A percentile compares a stretch with the other conserved stretches of the same genome.
phyloP scores from a whole-genome alignment of 2,113 vertebrate genomes.

The Ochotona curzoniae region DNA sequence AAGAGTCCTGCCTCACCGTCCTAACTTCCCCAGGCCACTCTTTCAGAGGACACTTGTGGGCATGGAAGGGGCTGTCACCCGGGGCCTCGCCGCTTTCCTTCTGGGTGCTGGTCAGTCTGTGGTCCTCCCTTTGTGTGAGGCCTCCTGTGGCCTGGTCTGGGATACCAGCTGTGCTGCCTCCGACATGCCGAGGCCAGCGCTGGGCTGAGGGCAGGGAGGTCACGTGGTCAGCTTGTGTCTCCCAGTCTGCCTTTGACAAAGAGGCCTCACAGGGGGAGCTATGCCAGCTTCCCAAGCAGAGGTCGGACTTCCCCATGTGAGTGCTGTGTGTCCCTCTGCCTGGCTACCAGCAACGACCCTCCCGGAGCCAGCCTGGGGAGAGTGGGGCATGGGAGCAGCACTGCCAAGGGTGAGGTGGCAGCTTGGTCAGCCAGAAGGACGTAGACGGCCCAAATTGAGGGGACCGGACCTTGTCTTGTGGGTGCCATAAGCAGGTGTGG shows the following conservation, averaged over 20 bases:
- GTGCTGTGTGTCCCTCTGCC: too few relatives aligned
- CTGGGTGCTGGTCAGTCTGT: neutral
- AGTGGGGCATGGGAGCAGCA: neutral
- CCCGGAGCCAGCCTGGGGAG: too few relatives aligned
- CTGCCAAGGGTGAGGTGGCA: neutral
- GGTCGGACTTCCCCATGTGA: too few relatives aligned
- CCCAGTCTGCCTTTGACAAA: neutral
- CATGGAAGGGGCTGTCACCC: too few relatives aligned
- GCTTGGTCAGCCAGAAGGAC: neutral
- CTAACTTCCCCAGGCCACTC: neutral
- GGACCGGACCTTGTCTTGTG: neutral
- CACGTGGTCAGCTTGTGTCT: neutral
- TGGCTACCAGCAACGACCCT: neutral
- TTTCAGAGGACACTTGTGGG: neutral
- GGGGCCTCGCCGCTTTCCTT: neutral
- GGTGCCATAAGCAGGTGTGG: neutral
- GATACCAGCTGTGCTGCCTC: too few relatives aligned
- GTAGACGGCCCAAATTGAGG: rapidly evolving
- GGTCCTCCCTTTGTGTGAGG: too few relatives aligned
- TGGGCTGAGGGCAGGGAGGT: too few relatives aligned
- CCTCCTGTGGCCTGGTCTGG: neutral
- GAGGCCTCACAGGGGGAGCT: neutral
- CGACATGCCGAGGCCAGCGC: neutral
- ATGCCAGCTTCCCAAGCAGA: neutral
- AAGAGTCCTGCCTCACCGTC: neutral